These are phyloP conservation scores for Odontophorus gujanensis DNA, from an alignment of 2,113 vertebrate species.

Conservation along the genomic window DNA sequence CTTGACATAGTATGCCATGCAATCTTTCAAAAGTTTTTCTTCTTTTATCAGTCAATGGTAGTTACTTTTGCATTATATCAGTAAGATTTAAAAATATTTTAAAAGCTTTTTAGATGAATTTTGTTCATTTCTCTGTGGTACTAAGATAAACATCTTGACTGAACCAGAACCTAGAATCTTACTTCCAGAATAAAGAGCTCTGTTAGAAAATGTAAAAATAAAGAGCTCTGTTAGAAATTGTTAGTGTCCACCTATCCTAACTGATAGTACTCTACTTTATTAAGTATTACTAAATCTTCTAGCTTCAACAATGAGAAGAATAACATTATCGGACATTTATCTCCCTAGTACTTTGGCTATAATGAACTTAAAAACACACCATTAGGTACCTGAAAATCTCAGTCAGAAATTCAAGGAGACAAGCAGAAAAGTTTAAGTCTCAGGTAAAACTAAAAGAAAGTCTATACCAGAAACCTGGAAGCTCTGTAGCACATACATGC, in stretches of 20 bases:
- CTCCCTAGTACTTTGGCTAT: neutral
- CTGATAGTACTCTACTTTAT: neutral
- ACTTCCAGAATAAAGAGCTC: neutral
- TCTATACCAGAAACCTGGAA: neutral
- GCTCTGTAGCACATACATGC: neutral
- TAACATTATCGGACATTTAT: neutral
- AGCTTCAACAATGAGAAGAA: neutral
- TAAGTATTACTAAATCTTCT: neutral
- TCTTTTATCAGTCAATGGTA: rapidly evolving
- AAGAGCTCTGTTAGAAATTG: neutral
- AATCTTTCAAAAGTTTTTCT: neutral
- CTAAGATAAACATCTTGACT: neutral
- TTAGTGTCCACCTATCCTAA: neutral
- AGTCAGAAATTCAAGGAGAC: neutral
- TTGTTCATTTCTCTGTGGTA: neutral
- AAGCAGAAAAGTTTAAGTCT: neutral
- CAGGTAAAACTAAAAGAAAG: neutral
- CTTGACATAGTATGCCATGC: neutral
- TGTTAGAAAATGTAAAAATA: neutral
- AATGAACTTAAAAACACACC: neutral
- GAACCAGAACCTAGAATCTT: neutral
- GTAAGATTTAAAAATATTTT: neutral
- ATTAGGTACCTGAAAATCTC: neutral
- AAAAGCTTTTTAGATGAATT: neutral
- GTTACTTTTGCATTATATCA: neutral